These are phyloP conservation scores for Pituophis catenifer DNA, from an alignment of 2,113 vertebrate species.

Conservation along the genomic window DNA sequence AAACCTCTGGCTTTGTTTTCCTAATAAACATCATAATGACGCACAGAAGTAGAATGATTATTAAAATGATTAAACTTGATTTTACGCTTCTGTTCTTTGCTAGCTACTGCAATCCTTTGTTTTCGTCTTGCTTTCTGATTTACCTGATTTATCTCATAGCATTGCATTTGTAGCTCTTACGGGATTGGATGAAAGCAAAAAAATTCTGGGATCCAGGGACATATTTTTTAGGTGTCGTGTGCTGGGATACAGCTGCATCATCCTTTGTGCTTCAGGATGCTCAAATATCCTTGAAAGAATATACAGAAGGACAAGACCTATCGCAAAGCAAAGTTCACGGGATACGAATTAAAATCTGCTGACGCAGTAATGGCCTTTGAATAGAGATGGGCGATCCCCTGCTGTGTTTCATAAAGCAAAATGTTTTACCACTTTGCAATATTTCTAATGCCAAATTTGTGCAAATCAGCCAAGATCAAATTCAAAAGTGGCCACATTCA, in stretches of 20 bases:
- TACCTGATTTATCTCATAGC: neutral
- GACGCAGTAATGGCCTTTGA: neutral
- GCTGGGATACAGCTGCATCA: neutral
- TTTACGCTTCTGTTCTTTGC: neutral
- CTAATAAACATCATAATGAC: neutral
- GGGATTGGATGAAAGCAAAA: neutral
- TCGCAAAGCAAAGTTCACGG: neutral
- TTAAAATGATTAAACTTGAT: neutral
- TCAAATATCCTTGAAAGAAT: neutral
- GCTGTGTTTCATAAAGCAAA: neutral
- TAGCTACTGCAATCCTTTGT: neutral
- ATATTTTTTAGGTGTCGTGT: neutral
- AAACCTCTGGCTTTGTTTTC: neutral
- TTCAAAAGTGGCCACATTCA: neutral
- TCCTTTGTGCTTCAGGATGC: neutral
- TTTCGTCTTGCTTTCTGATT: neutral
- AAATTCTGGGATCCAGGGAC: neutral
- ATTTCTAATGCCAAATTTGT: neutral
- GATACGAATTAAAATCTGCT: neutral
- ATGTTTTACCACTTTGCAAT: neutral
- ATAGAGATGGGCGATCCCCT: neutral
- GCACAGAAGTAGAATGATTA: neutral
- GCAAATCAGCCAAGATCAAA: neutral
- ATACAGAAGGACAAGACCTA: neutral
- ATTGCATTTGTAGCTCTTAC: neutral